Base-by-base conservation (phyloP, 1,140 invertebrate species). In the Leptinotarsa defecta region DNA sequence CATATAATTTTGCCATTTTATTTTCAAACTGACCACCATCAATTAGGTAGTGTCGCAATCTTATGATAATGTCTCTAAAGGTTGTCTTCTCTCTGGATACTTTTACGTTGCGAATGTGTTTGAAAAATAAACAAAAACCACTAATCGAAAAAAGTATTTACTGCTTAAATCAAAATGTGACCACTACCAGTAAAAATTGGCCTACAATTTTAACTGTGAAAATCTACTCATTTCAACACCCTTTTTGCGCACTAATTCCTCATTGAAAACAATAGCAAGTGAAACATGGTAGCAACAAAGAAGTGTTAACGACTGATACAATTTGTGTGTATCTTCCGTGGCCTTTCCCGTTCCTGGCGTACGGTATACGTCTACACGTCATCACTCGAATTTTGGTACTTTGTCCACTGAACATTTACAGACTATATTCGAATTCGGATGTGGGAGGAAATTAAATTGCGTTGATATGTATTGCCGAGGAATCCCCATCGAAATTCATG, bases 361-460 rank as follows among this genome's bases (percentile, higher is more conserved):
- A 57, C 52, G 52, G 52, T 57, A 57, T 43, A 11, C 8, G 34
- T 19, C 17, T 1, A 0, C 15, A 57, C 52, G 52, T 57, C 52
- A 57, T 57, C 15, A 57, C 15, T 15, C 52, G 52, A 57, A 57
- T 57, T 57, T 57, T 57, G 52, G 15, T 19, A 57, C 52, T 57
- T 57, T 19, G 52, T 57, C 52, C n/a, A 57, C 52, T 57, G n/a
- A 57, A 57, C 15, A 57, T 57, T 57, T 17, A 57, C 52, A 15
- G 6, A 5, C 52, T 17, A 57, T 57, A 57, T 57, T 57, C 6
- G 52, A 57, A 57, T 57, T 57, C n/a, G 52, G 15, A 57, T 57
- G 52, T 57, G 52, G 52, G 52, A 57, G n/a, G 52, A 57, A 57
- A 57, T 57, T 57, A 19, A 57, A 57, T 43, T 57, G 52, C n/a